A percentile compares a stretch with the other conserved stretches of the same genome.
phyloP scores from a whole-genome alignment of 2,888 invertebrate species.

The Adela reaumurella region DNA sequence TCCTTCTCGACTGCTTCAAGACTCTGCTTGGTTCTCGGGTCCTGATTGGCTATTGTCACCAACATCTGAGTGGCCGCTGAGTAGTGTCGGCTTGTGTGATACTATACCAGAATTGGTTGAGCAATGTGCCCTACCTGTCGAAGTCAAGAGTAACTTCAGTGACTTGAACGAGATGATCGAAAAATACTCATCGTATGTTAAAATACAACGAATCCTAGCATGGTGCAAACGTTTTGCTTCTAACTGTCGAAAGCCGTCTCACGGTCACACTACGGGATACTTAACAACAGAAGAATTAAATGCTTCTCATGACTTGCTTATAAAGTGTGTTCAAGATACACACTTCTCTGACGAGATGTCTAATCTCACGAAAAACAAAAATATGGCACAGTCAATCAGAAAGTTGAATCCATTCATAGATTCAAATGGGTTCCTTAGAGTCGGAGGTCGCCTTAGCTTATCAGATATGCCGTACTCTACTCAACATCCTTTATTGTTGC shows the following conservation, averaged over 20 bases:
- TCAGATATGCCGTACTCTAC: neutral
- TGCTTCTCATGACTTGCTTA: neutral
- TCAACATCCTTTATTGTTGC: neutral
- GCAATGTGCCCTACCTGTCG: neutral
- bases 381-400: neutral
- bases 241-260: neutral
- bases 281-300: neutral
- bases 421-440: slow-evolving; percentile 12
- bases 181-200: neutral
- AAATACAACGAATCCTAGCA: neutral
- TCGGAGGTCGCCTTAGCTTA: slow-evolving; percentile 11
- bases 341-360: neutral
- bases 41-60: neutral
- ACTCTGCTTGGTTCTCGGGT: slow-evolving; percentile 6
- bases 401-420: neutral
- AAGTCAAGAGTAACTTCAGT: neutral
- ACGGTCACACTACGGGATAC: neutral
- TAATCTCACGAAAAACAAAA: neutral
- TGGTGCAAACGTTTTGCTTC: neutral
- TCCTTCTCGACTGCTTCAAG: slow-evolving; percentile 6
- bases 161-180: neutral
- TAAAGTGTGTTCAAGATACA: neutral
- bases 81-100: neutral
- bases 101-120: neutral
- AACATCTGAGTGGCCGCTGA: neutral